Base-by-base conservation (phyloP, 2,113 vertebrate genomes). In the Mus spicilegus region DNA sequence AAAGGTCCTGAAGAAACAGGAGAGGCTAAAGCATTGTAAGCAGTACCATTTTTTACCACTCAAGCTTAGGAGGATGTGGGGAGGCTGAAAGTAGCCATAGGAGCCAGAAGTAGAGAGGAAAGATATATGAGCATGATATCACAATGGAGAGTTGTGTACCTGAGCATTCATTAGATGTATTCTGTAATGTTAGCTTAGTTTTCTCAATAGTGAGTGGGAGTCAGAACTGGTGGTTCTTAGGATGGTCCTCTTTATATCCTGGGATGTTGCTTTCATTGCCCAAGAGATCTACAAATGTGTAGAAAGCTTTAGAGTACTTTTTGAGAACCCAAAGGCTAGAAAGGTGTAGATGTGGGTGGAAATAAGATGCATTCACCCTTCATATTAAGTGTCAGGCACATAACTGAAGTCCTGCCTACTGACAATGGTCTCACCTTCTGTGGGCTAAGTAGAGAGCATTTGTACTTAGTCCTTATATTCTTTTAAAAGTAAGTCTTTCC, bases 41-140 rank as follows among this genome's bases (percentile, higher is more conserved):
- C 24, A 30, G 24, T 63, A n/a, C n/a, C n/a, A 63, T 28, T 42
- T 84, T 42, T 63, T 63, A 63, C 39, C 42, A 95, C 39, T 14
- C 56, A 78, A 63, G n/a, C 2, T 11, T 70, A 22, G n/a, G n/a
- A n/a, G 7, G 72, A 3, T 87, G 56, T 1, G 36, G 24, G 4
- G 56, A 30, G 19, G 5, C 30, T 46, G 88, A 70, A 82, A 19
- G 30, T 33, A 10, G 54, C 16, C 33, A 72, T 13, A 67, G 33
- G 49, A 95, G 5, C 6, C 65, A 73, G 54, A 95, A 75, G 70
- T 73, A 85, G 19, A 93, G 24, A 84, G 11, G 16, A 26, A 81
- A 80, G 24, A 42, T 0, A 46, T 26, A 58, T 0, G 8, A 22
- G 39, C 12, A 4, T 20, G 2, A 30, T 11, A 63, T 8, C 5